Base-by-base conservation (phyloP, 2,113 vertebrate genomes). In the Lagopus muta region DNA sequence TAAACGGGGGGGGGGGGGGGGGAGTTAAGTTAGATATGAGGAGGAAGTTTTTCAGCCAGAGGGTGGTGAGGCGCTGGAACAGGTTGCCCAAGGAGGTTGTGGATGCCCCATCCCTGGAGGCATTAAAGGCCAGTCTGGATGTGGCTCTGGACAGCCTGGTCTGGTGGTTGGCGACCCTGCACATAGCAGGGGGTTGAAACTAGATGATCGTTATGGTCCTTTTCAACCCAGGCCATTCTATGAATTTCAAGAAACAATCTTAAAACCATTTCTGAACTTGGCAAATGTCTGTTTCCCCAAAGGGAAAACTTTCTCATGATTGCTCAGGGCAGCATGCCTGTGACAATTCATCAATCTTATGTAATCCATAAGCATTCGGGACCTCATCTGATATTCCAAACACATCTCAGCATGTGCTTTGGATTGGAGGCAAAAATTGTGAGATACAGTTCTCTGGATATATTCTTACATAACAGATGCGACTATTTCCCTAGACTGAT, bases 391-490 rank as follows among this genome's bases (percentile, higher is more conserved):
- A 58, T 88, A 72, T 65, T 84, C 57, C 65, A 81, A 13, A 83
- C 72, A 30, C 52, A 4, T 81, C 77, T 78, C 79, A 88, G 19
- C 67, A 83, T 64, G 6, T 91, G 91, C 91, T 94, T 92, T 88
- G 40, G 80, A 73, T 65, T 84, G 85, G 52, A 84, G 25, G 36
- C 10, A 93, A 78, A 91, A 71, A 22, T 6, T 71, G 13, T 36
- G 76, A 78, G 55, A 81, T 72, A 48, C 22, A 11, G 43, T 90
- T 88, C 69, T 91, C 40, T 40, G 79, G 58, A 70, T 74, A 62
- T 36, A 71, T 88, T 89, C 55, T 88, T 89, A 61, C 57, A 20
- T 78, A 94, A 69, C 70, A 88, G 76, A 81, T 60, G 75, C 60
- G 10, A 69, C 78, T 80, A 78, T 67, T 92, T 92, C 82, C 48